Conservation (phyloP, 2,888 invertebrate genomes). For the Ochropacha duplaris region DNA sequence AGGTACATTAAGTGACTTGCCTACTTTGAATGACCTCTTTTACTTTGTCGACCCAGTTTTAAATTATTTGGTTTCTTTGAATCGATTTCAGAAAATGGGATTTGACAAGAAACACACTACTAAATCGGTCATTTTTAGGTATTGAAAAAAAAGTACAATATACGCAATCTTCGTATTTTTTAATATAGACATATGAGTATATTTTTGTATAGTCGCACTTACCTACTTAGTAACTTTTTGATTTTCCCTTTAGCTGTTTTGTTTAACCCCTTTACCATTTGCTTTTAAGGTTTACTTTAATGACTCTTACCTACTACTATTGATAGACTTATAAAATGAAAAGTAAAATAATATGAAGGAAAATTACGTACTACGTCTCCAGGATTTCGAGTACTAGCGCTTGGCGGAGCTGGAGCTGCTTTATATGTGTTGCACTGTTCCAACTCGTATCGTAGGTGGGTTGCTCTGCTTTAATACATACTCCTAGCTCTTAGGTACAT, state of each 20-base stretch:
- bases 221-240: too few species aligned
- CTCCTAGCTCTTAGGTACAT: slow-evolving; percentile 20
- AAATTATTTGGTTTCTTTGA: background rate
- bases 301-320: too few species aligned
- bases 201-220: too few species aligned
- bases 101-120: background rate
- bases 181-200: too few species aligned
- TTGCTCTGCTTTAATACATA: slow-evolving; percentile 40
- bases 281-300: too few species aligned
- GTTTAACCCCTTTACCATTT: too few species aligned
- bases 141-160: too few species aligned
- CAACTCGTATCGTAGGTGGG: slow-evolving; percentile 52
- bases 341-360: too few species aligned
- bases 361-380: slow-evolving; percentile 53
- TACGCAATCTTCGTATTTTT: too few species aligned
- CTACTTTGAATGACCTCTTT: background rate
- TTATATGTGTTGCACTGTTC: slow-evolving; percentile 65
- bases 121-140: too few species aligned
- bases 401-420: slow-evolving; percentile 52
- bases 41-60: background rate
- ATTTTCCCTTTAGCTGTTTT: too few species aligned
- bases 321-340: too few species aligned
- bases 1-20: background rate
- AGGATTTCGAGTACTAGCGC: slow-evolving; percentile 63
- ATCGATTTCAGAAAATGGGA: background rate